Evolutionary conservation across 1,140 invertebrate genomes (phyloP).

Genomic region (Musca vetustissima): DNA sequence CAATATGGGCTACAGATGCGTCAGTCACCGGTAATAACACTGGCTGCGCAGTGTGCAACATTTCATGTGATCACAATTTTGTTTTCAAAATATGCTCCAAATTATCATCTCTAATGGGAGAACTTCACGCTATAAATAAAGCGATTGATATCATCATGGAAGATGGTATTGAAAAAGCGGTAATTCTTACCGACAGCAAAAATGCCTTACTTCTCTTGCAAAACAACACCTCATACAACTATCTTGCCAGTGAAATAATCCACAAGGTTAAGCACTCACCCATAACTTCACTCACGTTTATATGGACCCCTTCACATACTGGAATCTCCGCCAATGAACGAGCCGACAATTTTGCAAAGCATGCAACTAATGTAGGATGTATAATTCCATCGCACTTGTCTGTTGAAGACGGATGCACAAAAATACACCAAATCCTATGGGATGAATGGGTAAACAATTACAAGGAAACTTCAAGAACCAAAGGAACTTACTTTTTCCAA

Average conservation of each 20-base stretch:
- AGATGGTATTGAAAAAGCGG: background rate
- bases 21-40: background rate
- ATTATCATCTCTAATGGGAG: background rate
- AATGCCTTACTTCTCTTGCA: background rate
- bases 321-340: background rate
- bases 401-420: background rate
- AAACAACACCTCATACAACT: background rate
- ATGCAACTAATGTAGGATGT: background rate
- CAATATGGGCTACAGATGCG: background rate
- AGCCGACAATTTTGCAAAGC: background rate
- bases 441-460: background rate
- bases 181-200: background rate
- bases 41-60: background rate
- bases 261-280: background rate
- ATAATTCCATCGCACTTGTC: background rate
- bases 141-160: background rate
- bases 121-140: conserved; percentile 2
- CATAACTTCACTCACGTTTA: background rate
- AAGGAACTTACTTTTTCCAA: no score
- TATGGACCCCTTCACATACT: background rate
- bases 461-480: background rate
- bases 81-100: background rate
- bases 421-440: background rate
- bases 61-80: background rate
- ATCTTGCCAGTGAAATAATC: background rate